phyloP scores from a whole-genome alignment of 2,113 vertebrate species.

The Rhineura floridana region DNA sequence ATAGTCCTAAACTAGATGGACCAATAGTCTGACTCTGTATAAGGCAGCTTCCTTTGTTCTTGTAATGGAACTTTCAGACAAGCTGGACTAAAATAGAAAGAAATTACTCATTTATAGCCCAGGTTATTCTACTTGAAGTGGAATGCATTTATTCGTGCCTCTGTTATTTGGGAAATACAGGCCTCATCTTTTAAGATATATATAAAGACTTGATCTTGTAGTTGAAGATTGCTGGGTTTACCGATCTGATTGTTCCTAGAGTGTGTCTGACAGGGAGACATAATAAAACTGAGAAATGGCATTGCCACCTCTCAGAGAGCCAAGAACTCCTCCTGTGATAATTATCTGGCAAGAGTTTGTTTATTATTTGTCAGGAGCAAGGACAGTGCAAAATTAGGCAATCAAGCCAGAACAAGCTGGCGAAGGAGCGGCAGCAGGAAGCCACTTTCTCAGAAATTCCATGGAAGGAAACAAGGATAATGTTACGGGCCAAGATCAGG shows the following conservation, averaged over 20 bases:
- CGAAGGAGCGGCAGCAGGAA: background rate
- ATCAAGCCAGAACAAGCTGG: constrained; percentile 14
- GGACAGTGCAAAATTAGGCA: constrained; percentile 54
- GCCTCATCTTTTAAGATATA: background rate
- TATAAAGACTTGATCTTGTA: constrained; percentile 8
- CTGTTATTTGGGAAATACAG: background rate
- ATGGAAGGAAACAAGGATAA: background rate
- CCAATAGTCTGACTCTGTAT: no score
- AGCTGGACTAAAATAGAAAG: background rate
- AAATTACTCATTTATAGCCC: background rate
- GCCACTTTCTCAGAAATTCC: background rate
- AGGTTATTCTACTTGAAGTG: background rate
- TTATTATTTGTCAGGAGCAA: constrained; percentile 52
- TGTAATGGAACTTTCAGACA: background rate
- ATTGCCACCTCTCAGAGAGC: constrained; percentile 39
- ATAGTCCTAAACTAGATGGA: no score
- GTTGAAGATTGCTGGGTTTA: background rate
- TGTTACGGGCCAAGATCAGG: background rate
- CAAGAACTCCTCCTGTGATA: constrained; percentile 41
- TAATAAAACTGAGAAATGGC: constrained; percentile 31
- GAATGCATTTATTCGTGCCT: background rate
- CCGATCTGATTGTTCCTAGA: constrained; percentile 6
- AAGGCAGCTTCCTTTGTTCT: background rate
- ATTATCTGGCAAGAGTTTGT: constrained; percentile 32
- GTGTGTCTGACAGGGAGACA: constrained; percentile 32